Evolutionary conservation across 2,113 vertebrate species (phyloP).

Genomic region (Brienomyrus brachyistius): DNA sequence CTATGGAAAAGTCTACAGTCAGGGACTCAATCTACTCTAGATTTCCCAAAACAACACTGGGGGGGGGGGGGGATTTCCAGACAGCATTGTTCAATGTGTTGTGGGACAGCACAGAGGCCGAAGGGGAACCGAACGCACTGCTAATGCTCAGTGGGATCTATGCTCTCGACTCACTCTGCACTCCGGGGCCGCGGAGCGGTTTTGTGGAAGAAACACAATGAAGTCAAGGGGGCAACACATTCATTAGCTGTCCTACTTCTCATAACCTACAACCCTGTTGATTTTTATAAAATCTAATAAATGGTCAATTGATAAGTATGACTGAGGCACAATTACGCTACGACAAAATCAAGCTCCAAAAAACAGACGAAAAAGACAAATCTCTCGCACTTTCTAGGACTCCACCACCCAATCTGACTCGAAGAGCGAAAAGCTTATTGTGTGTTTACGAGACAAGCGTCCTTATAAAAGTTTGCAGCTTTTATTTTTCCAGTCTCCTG

Average conservation of each 20-base stretch:
- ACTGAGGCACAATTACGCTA: not conserved
- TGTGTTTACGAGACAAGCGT: not conserved
- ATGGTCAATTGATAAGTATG: not conserved
- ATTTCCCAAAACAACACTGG: not conserved
- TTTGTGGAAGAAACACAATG: not conserved
- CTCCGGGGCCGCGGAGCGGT: not conserved
- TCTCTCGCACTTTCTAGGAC: not conserved
- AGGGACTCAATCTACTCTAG: not conserved
- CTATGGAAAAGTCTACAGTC: not conserved
- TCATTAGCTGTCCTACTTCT: not conserved
- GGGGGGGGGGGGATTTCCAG: not conserved
- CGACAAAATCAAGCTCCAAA: not conserved
- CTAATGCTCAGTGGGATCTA: not conserved
- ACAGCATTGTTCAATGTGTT: not conserved
- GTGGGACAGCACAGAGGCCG: not conserved
- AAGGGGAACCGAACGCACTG: not conserved
- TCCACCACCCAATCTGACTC: not conserved
- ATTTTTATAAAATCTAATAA: not conserved
- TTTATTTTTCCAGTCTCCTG: not conserved
- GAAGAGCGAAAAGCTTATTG: not conserved
- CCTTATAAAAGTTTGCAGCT: conserved; percentile 9
- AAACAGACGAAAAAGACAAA: not conserved
- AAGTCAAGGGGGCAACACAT: not conserved
- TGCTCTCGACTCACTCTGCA: not conserved
- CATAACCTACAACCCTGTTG: not conserved